Percentiles rank a stretch among this genome's conserved stretches.
Evolutionary conservation across 2,797 vertebrate species (phyloP).

Genomic region (Hydrophis major): DNA sequence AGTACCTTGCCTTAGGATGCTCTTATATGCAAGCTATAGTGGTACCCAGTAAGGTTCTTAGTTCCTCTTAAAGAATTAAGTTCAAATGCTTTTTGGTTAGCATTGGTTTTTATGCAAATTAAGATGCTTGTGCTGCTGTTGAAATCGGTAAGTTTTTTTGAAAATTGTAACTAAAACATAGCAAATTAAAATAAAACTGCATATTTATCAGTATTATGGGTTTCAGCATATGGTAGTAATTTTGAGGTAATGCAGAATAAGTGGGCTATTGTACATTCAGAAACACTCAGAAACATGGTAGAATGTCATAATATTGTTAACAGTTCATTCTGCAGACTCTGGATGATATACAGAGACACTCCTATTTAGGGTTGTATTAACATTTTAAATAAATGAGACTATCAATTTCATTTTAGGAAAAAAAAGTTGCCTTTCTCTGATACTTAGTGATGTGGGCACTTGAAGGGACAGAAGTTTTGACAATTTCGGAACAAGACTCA

Average conservation of each 20-base stretch:
- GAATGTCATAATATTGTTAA: neutral
- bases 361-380: neutral
- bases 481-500: neutral
- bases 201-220: neutral
- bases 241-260: neutral
- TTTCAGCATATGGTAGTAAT: neutral
- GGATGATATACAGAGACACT: neutral
- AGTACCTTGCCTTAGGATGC: neutral
- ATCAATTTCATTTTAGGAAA: neutral
- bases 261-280: neutral
- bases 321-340: neutral
- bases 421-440: neutral
- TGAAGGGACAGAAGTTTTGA: neutral
- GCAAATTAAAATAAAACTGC: neutral
- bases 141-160: neutral
- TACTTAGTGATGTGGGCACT: neutral
- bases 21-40: neutral
- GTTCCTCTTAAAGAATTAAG: neutral
- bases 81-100: neutral
- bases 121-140: neutral
- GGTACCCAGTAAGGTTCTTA: neutral
- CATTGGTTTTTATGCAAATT: neutral
- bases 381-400: neutral
- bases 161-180: neutral
- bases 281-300: neutral